Percentiles rank a stretch among this genome's conserved stretches.
Conservation (phyloP, 2,797 vertebrate species). For the Scarus forsteni region DNA sequence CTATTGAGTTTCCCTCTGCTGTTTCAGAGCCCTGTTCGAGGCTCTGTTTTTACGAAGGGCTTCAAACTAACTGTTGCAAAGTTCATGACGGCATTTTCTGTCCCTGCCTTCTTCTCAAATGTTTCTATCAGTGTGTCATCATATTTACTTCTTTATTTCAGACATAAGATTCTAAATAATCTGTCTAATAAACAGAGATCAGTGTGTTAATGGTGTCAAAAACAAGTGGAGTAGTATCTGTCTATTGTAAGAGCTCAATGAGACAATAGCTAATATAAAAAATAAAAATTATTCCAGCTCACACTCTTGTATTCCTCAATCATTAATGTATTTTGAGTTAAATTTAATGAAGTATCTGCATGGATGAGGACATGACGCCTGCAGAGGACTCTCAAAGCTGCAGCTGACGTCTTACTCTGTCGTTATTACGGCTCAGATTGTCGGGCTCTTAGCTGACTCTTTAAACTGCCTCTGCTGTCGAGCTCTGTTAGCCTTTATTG, state of each 20-base stretch:
- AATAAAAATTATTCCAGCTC: neutral
- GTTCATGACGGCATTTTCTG: neutral
- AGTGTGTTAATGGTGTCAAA: neutral
- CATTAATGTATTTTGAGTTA: too few relatives aligned
- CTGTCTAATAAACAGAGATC: too few relatives aligned
- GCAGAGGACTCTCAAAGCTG: conserved; percentile 3
- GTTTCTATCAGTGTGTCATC: too few relatives aligned
- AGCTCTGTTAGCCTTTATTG: conserved; percentile 80
- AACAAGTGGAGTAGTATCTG: neutral
- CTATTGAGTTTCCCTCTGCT: too few relatives aligned
- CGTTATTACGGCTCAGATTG: conserved; percentile 51
- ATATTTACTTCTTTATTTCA: neutral
- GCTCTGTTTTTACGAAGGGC: too few relatives aligned
- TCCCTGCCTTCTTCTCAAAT: too few relatives aligned
- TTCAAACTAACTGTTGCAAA: too few relatives aligned
- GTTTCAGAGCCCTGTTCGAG: too few relatives aligned
- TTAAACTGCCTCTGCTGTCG: conserved; percentile 71
- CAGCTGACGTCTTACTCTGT: conserved; percentile 42
- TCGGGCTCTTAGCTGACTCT: conserved; percentile 61
- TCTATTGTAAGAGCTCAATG: neutral
- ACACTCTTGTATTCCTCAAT: too few relatives aligned
- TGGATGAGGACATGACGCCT: neutral
- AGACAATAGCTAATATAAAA: too few relatives aligned
- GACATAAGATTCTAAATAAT: too few relatives aligned
- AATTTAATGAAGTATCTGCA: neutral